A percentile compares a stretch with the other conserved stretches of the same genome.
Conservation (phyloP, 2,888 invertebrate species). For the Synergus laeviventris region DNA sequence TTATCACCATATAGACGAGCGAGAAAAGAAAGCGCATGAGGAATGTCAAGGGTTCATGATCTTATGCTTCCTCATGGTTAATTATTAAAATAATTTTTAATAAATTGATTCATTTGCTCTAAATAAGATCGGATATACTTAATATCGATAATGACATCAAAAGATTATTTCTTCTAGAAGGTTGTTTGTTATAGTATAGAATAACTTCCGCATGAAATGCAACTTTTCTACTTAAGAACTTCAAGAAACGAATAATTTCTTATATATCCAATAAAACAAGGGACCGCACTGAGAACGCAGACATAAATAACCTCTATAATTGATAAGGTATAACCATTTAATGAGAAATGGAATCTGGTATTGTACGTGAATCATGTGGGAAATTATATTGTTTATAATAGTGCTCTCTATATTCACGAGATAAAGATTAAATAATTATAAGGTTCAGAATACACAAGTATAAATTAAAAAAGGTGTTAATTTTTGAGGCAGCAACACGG, state of each 20-base stretch:
- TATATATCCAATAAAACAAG: background rate
- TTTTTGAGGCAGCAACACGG: too few relatives aligned
- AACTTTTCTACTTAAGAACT: background rate
- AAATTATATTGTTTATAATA: too few relatives aligned
- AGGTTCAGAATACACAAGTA: too few relatives aligned
- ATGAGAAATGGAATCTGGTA: background rate
- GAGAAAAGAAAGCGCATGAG: background rate
- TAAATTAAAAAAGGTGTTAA: too few relatives aligned
- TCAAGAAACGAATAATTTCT: background rate
- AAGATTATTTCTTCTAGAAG: too few relatives aligned
- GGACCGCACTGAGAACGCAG: too few relatives aligned
- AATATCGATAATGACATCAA: background rate
- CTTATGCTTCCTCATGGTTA: background rate
- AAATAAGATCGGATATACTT: background rate
- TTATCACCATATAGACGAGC: background rate
- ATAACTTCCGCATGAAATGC: background rate
- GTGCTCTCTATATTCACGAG: too few relatives aligned
- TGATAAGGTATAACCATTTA: background rate
- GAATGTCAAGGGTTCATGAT: background rate
- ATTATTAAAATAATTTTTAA: background rate
- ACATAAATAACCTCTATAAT: background rate
- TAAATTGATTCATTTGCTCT: background rate
- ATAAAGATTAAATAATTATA: too few relatives aligned
- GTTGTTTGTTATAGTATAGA: too few relatives aligned
- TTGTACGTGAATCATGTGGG: background rate